Percentiles rank a stretch among this genome's conserved stretches.
Conservation (phyloP, 1,140 invertebrate species). For the Drosophila saltans region DNA sequence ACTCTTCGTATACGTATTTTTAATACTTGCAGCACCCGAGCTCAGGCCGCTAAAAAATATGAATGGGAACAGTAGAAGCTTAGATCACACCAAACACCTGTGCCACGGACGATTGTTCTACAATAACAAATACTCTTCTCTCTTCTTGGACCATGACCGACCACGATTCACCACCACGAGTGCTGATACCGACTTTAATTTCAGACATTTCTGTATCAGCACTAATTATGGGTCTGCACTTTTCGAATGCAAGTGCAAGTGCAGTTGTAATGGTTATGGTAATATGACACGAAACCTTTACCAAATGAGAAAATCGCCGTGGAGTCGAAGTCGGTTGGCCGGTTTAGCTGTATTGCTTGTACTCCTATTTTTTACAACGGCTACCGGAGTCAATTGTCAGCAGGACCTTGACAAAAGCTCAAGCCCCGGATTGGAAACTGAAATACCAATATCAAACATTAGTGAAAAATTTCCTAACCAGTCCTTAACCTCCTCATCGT, state of each 20-base stretch:
- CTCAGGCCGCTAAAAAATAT: constrained; percentile 14
- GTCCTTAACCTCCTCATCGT: background rate
- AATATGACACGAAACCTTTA: constrained; percentile 10
- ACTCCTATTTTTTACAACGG: background rate
- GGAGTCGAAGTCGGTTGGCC: constrained; percentile 1
- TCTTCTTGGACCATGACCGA: background rate
- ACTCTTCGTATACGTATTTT: background rate
- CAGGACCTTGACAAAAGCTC: background rate
- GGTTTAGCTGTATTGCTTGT: background rate
- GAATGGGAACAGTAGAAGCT: constrained; percentile 1
- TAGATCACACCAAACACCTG: constrained; percentile 5
- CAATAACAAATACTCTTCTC: constrained; percentile 7
- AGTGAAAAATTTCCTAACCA: background rate
- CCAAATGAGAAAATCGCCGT: background rate
- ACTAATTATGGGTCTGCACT: constrained; percentile 7
- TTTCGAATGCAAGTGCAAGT: background rate
- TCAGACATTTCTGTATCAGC: constrained; percentile 7
- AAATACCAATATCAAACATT: background rate
- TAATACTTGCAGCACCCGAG: background rate
- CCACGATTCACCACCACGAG: constrained; percentile 1
- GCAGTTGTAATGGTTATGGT: constrained; percentile 3
- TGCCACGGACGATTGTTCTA: background rate
- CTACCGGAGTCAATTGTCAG: background rate
- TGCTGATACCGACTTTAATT: background rate
- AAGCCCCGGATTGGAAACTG: background rate